phyloP scores from a whole-genome alignment of 2,888 invertebrate genomes.

The Eupithecia inturbata region DNA sequence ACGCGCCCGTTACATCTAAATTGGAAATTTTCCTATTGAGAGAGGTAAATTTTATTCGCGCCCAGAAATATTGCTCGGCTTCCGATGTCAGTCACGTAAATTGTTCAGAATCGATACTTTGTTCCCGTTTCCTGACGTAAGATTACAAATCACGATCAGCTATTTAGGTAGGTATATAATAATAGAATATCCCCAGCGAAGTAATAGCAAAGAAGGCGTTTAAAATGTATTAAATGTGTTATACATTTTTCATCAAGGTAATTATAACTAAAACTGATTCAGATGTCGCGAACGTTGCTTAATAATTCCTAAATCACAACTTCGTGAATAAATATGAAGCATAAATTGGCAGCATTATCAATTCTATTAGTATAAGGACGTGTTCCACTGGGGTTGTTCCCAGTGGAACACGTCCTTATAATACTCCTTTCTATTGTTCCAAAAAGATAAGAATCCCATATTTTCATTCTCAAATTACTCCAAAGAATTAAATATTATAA shows the following conservation, averaged over 20 bases:
- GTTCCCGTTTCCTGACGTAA: conserved; percentile 3
- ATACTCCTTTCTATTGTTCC: no score
- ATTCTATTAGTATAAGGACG: conserved; percentile 38
- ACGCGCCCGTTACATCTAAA: conserved; percentile 40
- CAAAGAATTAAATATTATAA: no score
- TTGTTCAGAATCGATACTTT: conserved; percentile 18
- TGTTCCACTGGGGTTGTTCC: conserved; percentile 40
- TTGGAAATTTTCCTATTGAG: conserved; percentile 42
- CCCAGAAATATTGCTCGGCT: conserved; percentile 27
- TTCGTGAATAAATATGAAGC: conserved; percentile 37
- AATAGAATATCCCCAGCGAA: neutral
- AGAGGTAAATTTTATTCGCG: conserved; percentile 36
- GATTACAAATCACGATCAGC: conserved; percentile 14
- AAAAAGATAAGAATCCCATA: no score
- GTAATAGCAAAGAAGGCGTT: neutral
- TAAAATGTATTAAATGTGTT: conserved; percentile 9
- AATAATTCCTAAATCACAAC: conserved; percentile 13
- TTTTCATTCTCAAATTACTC: no score
- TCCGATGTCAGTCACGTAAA: conserved; percentile 31
- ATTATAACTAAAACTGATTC: conserved; percentile 13
- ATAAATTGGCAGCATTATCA: conserved; percentile 38
- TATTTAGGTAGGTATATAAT: conserved; percentile 6
- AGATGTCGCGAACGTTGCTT: conserved; percentile 10
- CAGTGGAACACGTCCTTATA: no score
- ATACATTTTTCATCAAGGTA: conserved; percentile 12